Conservation (phyloP, 2,797 vertebrate species). For the Pempheris klunzingeri region DNA sequence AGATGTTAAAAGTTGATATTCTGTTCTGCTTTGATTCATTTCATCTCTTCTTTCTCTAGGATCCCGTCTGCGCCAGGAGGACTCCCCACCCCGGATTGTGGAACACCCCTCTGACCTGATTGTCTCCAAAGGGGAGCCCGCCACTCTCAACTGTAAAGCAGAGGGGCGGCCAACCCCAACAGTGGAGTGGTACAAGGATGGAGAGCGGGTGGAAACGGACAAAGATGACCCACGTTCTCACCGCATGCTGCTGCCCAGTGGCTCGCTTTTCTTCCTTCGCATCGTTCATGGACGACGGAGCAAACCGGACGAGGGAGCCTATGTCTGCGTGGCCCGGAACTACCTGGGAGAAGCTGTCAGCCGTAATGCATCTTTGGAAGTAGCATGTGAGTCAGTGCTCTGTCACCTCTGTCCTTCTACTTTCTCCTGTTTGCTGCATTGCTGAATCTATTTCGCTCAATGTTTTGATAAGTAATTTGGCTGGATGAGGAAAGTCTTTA, state of each 20-base stretch:
- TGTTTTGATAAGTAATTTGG: background rate
- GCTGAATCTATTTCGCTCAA: background rate
- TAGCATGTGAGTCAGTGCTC: slow-evolving; percentile 93
- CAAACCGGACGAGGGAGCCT: slow-evolving; percentile 97
- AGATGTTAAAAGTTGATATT: background rate
- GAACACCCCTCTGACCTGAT: slow-evolving; percentile 99
- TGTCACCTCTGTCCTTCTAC: background rate
- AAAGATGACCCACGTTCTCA: slow-evolving; percentile 96
- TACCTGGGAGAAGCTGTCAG: slow-evolving; percentile 98
- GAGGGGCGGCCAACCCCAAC: slow-evolving; percentile 95
- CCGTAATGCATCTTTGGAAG: slow-evolving; percentile 97
- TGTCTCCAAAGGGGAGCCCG: slow-evolving; percentile 98
- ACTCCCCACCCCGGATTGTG: slow-evolving; percentile 95
- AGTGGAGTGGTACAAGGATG: slow-evolving; percentile 99
- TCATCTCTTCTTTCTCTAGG: slow-evolving; percentile 79
- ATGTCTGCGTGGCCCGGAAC: slow-evolving; percentile 97
- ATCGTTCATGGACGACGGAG: slow-evolving; percentile 97
- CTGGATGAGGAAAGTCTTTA: slow-evolving; percentile 3
- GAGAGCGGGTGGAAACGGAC: slow-evolving; percentile 97
- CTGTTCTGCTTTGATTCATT: background rate
- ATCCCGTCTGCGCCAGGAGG: slow-evolving; percentile 98
- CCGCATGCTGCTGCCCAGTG: slow-evolving; percentile 97
- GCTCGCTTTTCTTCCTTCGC: slow-evolving; percentile 96
- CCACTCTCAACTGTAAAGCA: slow-evolving; percentile 98
- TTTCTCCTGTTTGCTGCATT: slow-evolving; percentile 10